Base-by-base conservation (phyloP, 2,888 invertebrate genomes). In the Calameuta pallipes region DNA sequence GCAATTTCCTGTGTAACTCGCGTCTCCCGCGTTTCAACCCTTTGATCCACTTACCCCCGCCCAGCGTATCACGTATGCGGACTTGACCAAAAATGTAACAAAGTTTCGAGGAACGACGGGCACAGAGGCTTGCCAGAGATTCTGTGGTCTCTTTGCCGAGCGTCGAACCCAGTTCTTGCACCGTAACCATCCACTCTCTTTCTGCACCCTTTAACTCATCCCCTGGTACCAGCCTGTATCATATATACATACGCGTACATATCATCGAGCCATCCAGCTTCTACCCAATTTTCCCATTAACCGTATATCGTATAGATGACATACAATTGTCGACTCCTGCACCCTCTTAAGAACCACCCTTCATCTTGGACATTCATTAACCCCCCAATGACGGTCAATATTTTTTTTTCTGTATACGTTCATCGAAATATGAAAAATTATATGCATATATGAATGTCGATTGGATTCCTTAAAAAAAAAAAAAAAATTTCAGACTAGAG, bases 71-170 rank as follows among this genome's bases (percentile, higher is more conserved):
- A 83, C 84, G 81, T 83, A 84, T 80, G 81, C 79, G 84, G 84
- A 87, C 86, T 84, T 84, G 85, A 88, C 88, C 87, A 90, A 91
- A 91, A 91, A 90, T 90, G 87, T 89, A 89, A 89, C 90, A 89
- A 91, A 90, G 88, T 91, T 91, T 87, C 82, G 79, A 80, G 80
- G 82, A 87, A 87, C 83, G 84, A 85, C 84, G 83, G 79, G 82
- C 82, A 83, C 80, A 84, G 81, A 86, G 85, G 23, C 77, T 75
- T 82, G 82, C 83, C 82, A 83, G 87, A 89, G 89, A 90, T 90
- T 90, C 88, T 88, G 90, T 87, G 90, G 90, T 90, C 88, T 85
- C 88, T 89, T 91, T 90, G 90, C 85, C 82, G 82, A 78, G 80
- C 84, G 84, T 83, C 85, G 85, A 85, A 85, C 84, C 78, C 82